Conservation (phyloP, 2,888 invertebrate species). For the Latrodectus elegans region DNA sequence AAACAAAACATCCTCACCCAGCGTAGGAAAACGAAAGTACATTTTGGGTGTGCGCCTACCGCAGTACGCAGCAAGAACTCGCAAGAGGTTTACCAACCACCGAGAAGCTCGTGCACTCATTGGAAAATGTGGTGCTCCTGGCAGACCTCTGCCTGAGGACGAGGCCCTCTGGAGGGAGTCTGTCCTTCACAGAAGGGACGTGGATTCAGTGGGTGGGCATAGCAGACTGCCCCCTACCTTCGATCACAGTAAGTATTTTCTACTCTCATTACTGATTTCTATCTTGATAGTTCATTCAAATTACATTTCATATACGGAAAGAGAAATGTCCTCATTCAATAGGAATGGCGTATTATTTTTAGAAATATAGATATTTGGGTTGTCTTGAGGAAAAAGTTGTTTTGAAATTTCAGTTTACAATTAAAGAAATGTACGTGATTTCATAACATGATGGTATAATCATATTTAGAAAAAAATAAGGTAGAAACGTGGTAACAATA, state of each 20-base stretch:
- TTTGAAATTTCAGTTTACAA: too few species aligned
- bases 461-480: too few species aligned
- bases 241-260: constrained; percentile 29
- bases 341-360: too few species aligned
- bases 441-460: too few species aligned
- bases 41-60: constrained; percentile 9
- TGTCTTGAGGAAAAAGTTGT: too few species aligned
- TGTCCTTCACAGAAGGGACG: neutral
- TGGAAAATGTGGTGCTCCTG: constrained; percentile 25
- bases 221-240: constrained; percentile 9
- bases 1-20: constrained; percentile 48
- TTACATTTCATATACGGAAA: too few species aligned
- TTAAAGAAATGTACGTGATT: too few species aligned
- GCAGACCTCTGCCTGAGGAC: constrained; percentile 27
- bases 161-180: constrained; percentile 20
- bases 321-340: too few species aligned
- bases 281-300: too few species aligned
- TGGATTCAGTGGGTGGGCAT: neutral
- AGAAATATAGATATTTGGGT: too few species aligned
- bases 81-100: constrained; percentile 43
- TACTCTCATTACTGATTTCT: too few species aligned
- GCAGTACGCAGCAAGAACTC: neutral
- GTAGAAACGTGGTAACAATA: too few species aligned
- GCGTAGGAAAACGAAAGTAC: constrained; percentile 16
- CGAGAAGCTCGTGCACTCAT: constrained; percentile 50